Evolutionary conservation across 2,888 invertebrate species (phyloP), one percentile per base, ranked within the genome.

Genomic region (Brenthis daphne): DNA sequence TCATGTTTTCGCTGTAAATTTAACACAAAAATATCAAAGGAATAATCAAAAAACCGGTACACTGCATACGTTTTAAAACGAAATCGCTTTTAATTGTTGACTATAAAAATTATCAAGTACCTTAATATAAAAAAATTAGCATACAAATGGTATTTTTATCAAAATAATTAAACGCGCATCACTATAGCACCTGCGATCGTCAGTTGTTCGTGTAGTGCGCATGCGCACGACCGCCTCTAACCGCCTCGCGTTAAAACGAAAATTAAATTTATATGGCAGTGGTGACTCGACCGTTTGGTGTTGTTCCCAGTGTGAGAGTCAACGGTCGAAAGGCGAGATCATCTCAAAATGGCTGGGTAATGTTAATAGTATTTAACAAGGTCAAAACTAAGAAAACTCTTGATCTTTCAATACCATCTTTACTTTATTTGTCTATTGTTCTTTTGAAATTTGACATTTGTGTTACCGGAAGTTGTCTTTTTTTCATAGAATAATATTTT

Each of bases 191-290:
- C 86, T 86, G 86, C 85, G 82, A 81, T 81, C 81, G 81, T 88
- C 89, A 91, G 91, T 90, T 83, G 80, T 84, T 84, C 86, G 85
- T 83, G 82, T 80, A 80, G 77, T 75, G 86, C 90, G 89, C 89
- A 80, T 84, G 90, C 89, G 90, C 88, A 84, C 86, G 83, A 86
- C 79, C 87, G 90, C 86, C 82, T 87, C 79, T 78, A 78, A 71
- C 73, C 75, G 76, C 73, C 73, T 77, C 68, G 67, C 60, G 74
- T 71, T 68, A 67, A 72, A 75, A 74, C 74, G 79, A 80, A 80
- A 82, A 84, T 80, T 82, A 79, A 78, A 83, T 87, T 90, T 89
- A 88, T 91, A 92, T 92, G 91, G 90, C 92, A 90, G 89, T 90
- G 85, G 86, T 87, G 87, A 88, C 82, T 78, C 85, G 85, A 79